Conservation (phyloP, 1,140 invertebrate genomes). For the Atta texana region DNA sequence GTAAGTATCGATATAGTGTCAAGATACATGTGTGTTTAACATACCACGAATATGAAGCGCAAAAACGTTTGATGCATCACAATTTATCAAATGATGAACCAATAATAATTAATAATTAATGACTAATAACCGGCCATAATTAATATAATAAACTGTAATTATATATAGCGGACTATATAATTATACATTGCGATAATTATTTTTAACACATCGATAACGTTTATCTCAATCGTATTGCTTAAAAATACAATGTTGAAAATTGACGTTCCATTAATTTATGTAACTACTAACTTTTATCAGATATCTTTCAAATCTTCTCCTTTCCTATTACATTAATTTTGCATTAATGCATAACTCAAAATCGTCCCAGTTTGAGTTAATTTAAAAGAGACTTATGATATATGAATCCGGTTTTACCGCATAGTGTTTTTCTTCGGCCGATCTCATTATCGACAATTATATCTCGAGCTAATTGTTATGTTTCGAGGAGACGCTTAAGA, state of each 20-base stretch:
- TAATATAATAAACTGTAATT: slow-evolving; percentile 27
- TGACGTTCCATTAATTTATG: slow-evolving; percentile 20
- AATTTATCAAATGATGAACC: background rate
- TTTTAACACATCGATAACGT: slow-evolving; percentile 5
- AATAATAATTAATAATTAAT: slow-evolving; percentile 45
- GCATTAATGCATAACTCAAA: slow-evolving; percentile 27
- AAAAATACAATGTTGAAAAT: slow-evolving; percentile 28
- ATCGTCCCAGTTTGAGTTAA: slow-evolving; percentile 20
- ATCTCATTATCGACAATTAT: slow-evolving; percentile 52
- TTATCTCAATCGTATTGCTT: background rate
- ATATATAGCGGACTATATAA: slow-evolving; percentile 13
- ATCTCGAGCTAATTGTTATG: slow-evolving; percentile 46
- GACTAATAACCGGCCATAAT: slow-evolving; percentile 6
- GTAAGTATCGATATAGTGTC: background rate
- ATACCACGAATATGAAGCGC: slow-evolving; percentile 1
- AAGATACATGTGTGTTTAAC: background rate
- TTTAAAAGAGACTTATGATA: background rate
- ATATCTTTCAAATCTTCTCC: background rate
- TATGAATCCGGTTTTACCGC: slow-evolving; percentile 12
- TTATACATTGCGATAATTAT: slow-evolving; percentile 40
- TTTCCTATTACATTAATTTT: background rate
- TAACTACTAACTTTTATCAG: background rate
- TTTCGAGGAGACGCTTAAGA: slow-evolving; percentile 24
- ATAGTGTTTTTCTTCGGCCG: background rate
- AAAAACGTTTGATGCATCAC: background rate